These are phyloP conservation scores for Butastur rufipennis DNA, from an alignment of 2,113 vertebrate genomes.

Conservation along the genomic window DNA sequence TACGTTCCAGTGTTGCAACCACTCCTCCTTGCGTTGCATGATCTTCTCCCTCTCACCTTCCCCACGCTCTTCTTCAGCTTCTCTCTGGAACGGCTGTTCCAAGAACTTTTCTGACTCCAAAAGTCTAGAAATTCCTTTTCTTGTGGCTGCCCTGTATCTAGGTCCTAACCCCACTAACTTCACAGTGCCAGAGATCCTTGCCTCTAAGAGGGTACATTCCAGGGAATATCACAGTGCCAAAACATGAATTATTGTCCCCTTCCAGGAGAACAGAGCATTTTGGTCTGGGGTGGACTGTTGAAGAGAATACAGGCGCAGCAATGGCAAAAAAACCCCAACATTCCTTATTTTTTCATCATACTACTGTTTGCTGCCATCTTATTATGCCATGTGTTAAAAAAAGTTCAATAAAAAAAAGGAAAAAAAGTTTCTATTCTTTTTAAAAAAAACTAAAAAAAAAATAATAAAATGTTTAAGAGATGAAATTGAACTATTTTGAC, in stretches of 20 bases:
- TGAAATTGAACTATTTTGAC: not conserved
- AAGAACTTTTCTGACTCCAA: not conserved
- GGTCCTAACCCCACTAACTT: not conserved
- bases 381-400: not conserved
- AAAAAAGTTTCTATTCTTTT: not conserved
- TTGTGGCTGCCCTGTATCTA: not conserved
- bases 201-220: not conserved
- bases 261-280: not conserved
- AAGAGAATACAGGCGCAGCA: not conserved
- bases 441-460: not conserved
- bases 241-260: not conserved
- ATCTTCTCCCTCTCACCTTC: not conserved
- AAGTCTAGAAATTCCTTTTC: not conserved
- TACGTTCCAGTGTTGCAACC: not conserved
- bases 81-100: not conserved
- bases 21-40: not conserved
- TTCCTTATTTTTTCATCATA: not conserved
- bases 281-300: not conserved
- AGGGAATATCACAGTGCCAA: not conserved
- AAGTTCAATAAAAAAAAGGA: not conserved
- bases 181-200: not conserved
- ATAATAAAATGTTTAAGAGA: not conserved
- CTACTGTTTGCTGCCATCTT: not conserved
- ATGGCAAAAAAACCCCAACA: rapidly evolving
- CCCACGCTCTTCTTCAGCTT: not conserved